phyloP scores from a whole-genome alignment of 2,797 vertebrate genomes.

The Poeciliopsis infans region DNA sequence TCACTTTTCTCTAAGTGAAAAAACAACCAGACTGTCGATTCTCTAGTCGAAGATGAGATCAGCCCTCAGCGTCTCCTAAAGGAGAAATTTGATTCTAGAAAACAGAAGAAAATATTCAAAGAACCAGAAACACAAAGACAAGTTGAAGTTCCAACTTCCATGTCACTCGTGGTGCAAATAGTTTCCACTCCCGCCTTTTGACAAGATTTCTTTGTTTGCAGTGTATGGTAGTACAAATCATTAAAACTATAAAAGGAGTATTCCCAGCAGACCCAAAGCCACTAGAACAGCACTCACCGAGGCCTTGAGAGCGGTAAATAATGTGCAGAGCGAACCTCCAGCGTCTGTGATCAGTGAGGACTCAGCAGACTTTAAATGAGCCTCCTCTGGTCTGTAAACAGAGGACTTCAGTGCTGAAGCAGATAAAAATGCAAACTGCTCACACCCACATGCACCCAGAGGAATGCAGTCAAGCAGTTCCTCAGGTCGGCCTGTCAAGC shows the following conservation, averaged over 20 bases:
- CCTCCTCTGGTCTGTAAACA: conserved; percentile 47
- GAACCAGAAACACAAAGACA: not conserved
- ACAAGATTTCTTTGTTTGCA: not conserved
- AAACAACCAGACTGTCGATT: not conserved
- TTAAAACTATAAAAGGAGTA: not conserved
- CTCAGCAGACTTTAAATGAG: not conserved
- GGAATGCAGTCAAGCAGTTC: conserved; percentile 20
- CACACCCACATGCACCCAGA: conserved; percentile 29
- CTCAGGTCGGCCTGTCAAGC: not conserved
- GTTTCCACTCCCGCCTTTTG: not conserved
- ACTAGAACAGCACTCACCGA: not conserved
- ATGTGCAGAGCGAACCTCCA: not conserved
- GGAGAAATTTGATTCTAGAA: not conserved
- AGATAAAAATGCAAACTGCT: not conserved
- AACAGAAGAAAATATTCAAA: not conserved
- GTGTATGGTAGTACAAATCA: no score
- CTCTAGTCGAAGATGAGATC: not conserved
- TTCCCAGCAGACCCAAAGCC: not conserved
- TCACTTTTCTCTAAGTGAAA: not conserved
- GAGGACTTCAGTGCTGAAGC: conserved; percentile 29
- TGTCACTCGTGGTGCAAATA: no score
- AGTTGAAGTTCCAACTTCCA: not conserved
- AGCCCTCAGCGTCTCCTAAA: not conserved
- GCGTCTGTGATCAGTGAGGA: not conserved
- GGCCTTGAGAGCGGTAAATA: not conserved